These are phyloP conservation scores for Melanotaenia duboulayi DNA, from an alignment of 2,113 vertebrate genomes.

Conservation along the genomic window DNA sequence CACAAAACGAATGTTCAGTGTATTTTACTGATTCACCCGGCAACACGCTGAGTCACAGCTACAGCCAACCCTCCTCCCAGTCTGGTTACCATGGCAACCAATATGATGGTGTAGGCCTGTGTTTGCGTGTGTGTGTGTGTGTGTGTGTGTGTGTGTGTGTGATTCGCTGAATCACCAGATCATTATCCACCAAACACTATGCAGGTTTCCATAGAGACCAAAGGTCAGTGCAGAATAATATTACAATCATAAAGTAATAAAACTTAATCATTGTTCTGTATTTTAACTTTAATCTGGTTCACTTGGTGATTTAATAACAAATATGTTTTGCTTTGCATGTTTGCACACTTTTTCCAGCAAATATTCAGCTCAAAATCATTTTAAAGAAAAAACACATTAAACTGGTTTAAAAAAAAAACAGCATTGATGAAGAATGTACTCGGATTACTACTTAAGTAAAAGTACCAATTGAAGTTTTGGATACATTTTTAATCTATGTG, in stretches of 20 bases:
- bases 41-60: constrained; percentile 65
- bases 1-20: too few species aligned
- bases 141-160: neutral
- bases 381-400: too few species aligned
- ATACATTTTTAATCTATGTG: too few species aligned
- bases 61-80: constrained; percentile 3
- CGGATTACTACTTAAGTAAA: too few species aligned
- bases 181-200: neutral
- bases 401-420: too few species aligned
- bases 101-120: neutral
- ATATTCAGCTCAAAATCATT: too few species aligned
- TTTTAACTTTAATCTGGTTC: neutral
- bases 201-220: constrained; percentile 39
- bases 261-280: neutral
- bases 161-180: constrained; percentile 31
- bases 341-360: neutral
- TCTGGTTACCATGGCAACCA: constrained; percentile 48
- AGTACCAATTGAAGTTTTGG: too few species aligned
- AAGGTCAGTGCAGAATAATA: neutral
- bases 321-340: neutral
- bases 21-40: constrained; percentile 51
- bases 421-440: too few species aligned
- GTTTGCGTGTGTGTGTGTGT: constrained; percentile 13
- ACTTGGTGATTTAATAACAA: neutral
- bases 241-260: neutral